phyloP scores from a whole-genome alignment of 2,797 vertebrate genomes.

The Sebastes nivosus region DNA sequence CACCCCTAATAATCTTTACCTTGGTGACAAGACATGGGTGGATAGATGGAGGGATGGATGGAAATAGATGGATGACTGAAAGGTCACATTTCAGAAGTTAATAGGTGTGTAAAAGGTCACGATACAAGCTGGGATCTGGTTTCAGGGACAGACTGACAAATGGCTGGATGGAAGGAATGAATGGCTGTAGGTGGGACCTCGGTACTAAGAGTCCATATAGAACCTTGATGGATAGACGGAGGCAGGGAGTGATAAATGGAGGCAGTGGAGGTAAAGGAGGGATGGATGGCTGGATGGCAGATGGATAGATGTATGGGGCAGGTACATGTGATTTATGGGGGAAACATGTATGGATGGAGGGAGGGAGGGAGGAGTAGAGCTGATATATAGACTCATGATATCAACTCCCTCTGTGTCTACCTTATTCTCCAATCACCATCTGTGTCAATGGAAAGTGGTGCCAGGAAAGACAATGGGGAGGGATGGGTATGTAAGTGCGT shows the following conservation, averaged over 20 bases:
- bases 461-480: constrained; percentile 58
- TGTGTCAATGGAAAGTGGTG: constrained; percentile 53
- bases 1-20: too few species aligned
- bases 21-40: background rate
- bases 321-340: constrained; percentile 27
- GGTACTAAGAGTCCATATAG: constrained; percentile 13
- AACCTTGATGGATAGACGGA: constrained; percentile 48
- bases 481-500: constrained; percentile 17
- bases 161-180: constrained; percentile 29
- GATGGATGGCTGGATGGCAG: constrained; percentile 18
- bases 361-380: constrained; percentile 4
- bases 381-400: constrained; percentile 9
- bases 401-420: constrained; percentile 28
- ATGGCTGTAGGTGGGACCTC: constrained; percentile 32
- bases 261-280: constrained; percentile 16
- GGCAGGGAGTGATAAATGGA: constrained; percentile 39
- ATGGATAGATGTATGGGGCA: constrained; percentile 24
- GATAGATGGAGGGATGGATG: background rate
- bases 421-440: constrained; percentile 46
- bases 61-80: constrained; percentile 40
- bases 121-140: constrained; percentile 26
- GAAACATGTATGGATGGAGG: background rate
- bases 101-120: constrained; percentile 61
- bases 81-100: constrained; percentile 56
- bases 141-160: constrained; percentile 31